Base-by-base conservation (phyloP, 2,888 invertebrate species). In the Ommatoiulus sabulosus region DNA sequence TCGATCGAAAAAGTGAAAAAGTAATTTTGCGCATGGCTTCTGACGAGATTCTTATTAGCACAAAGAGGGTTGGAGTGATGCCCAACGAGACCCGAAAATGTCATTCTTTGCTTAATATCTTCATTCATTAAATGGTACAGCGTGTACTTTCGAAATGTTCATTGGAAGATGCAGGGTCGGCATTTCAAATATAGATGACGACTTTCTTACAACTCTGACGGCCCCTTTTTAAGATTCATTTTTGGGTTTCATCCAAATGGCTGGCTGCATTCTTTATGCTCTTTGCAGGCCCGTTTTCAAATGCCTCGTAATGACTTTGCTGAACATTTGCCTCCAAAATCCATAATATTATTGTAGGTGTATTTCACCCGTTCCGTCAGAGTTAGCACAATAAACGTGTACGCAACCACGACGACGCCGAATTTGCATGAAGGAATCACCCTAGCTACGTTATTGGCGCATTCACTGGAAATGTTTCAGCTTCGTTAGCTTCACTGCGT, bases 251-350 rank as follows among this genome's bases (percentile, higher is more conserved):
- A 35, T 80, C 80, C 80, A 80, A 80, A 80, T 15, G 24, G 15
- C 35, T 80, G 35, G 12, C 35, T 72, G 72, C 72, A 24, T 72
- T 72, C 72, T 72, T 72, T 15, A 80, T 12, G 80, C 80, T 80
- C 80, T 80, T 80, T 80, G 80, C 80, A 43, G 80, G 80, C 80
- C 35, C 35, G 35, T 35, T 80, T 80, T 35, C 80, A 24, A 80
- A 80, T 35, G 35, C 12, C 12, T 80, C 35, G 35, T 80, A 80
- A 80, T 80, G 35, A 80, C 80, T 80, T 24, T 24, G 72, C 72
- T 10, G 24, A 72, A 24, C 72, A 24, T 24, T 24, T 24, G 12
- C 80, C 35, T 35, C 12, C 80, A 15, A 80, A 80, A 80, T 80
- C 80, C 35, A 80, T 80, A 35, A 15, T 15, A 80, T 80, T 80